Base-by-base conservation (phyloP, 2,888 invertebrate genomes). In the Morinoia aosen region DNA sequence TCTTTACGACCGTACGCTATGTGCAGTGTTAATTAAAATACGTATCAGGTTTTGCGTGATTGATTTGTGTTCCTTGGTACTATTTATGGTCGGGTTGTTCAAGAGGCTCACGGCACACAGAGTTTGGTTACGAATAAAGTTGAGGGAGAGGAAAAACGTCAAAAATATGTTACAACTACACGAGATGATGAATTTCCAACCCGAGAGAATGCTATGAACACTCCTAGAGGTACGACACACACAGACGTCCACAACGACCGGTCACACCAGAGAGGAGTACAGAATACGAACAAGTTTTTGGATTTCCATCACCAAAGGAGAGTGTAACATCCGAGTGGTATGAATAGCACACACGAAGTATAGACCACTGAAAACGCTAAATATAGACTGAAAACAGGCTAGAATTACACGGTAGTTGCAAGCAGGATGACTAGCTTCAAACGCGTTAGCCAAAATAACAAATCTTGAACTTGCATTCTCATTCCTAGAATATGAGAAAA, bases 371-470 rank as follows among this genome's bases (percentile, higher is more conserved):
- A 48, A 90, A 90, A 90, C 90, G 39, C 90, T 90, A 90, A 90
- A 40, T 4, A 12, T 10, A 40, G 11, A 90, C 48, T 90, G 90
- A 40, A 90, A 90, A 90, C 39, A 90, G 40, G 90, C 90, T 90
- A 90, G 19, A 90, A 90, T 40, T 90, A 90, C 48, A 90, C 90
- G 39, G 39, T 90, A 90, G 48, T 40, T 90, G 90, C 90, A 90
- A 90, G 90, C 90, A 90, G 90, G 90, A 90, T 90, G 12, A 40
- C 90, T 90, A 90, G 12, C 90, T 48, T 39, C 48, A 90, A 90
- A 90, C 90, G 48, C 90, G 90, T 90, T 90, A 90, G 90, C 90
- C 90, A 90, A 90, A 12, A 90, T 39, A 90, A 90, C 90, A 48
- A 90, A 11, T 48, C 48, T 90, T 90, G 39, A 90, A 90, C 90